A percentile compares a stretch with the other conserved stretches of the same genome.
phyloP scores from a whole-genome alignment of 2,888 invertebrate species.

The Hydrotaea diabolus region DNA sequence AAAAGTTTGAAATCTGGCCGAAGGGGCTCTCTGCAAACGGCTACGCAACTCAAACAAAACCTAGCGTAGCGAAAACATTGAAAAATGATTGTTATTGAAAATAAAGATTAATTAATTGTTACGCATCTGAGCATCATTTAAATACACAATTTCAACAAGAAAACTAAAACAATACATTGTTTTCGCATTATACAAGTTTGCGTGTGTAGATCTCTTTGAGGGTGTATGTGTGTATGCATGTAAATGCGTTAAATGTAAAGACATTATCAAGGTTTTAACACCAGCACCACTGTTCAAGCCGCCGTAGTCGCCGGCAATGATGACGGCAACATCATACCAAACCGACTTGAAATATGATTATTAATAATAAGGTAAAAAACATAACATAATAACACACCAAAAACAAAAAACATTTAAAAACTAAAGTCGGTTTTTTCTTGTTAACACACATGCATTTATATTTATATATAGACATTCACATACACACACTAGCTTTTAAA shows the following conservation, averaged over 20 bases:
- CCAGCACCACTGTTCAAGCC: no score
- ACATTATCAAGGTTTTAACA: slow-evolving; percentile 39
- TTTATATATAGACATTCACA: no score
- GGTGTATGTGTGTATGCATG: no score
- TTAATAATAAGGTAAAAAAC: slow-evolving; percentile 33
- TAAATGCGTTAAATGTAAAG: slow-evolving; percentile 20
- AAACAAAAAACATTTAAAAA: slow-evolving; percentile 1
- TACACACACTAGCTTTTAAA: no score
- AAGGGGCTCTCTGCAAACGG: not conserved
- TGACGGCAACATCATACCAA: slow-evolving; percentile 5
- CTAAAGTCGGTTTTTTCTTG: no score
- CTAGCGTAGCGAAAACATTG: slow-evolving; percentile 21
- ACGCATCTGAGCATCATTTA: slow-evolving; percentile 51
- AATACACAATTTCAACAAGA: slow-evolving; percentile 41
- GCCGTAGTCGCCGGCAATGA: no score
- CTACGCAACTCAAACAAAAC: not conserved
- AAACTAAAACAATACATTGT: slow-evolving; percentile 1
- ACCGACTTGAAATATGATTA: slow-evolving; percentile 36
- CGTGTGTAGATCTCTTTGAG: no score
- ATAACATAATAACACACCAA: not conserved
- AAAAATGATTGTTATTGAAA: slow-evolving; percentile 37
- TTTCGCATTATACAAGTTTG: no score
- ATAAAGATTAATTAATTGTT: slow-evolving; percentile 56
- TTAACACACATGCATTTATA: no score
- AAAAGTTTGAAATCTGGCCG: not conserved